Conservation (phyloP, 2,888 invertebrate species). For the Mimumesa dahlbomi region DNA sequence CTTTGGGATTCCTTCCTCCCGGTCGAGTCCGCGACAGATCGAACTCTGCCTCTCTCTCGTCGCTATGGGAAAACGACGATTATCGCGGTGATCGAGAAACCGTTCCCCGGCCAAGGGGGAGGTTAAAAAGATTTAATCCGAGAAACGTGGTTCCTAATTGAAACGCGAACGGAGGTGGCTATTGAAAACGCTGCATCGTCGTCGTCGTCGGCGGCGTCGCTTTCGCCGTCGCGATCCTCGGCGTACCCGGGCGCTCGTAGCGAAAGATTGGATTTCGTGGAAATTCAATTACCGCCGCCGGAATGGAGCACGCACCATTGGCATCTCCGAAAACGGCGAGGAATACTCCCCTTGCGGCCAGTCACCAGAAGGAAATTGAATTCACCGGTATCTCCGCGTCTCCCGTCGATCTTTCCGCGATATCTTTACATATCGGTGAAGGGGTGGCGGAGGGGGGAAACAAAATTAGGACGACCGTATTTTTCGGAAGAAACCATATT, state of each 20-base stretch:
- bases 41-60: no score
- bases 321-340: conserved; percentile 17
- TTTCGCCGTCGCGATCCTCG: not conserved
- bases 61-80: no score
- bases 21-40: no score
- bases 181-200: not conserved
- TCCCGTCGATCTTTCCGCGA: conserved; percentile 12
- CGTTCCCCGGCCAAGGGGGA: no score
- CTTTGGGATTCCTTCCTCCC: no score
- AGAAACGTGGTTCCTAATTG: no score
- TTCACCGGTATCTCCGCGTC: conserved; percentile 39
- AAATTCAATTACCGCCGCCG: conserved; percentile 43
- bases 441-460: no score
- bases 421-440: no score
- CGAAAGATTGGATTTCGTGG: conserved; percentile 27
- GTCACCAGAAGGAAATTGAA: conserved; percentile 55
- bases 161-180: no score
- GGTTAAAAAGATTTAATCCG: conserved; percentile 18
- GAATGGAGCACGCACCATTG: conserved; percentile 27
- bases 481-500: no score
- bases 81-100: no score
- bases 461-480: no score
- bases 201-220: not conserved
- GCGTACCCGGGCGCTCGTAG: not conserved
- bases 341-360: conserved; percentile 19